These are phyloP conservation scores for Temnothorax curvispinosus DNA, from an alignment of 1,140 invertebrate species.

Conservation along the genomic window DNA sequence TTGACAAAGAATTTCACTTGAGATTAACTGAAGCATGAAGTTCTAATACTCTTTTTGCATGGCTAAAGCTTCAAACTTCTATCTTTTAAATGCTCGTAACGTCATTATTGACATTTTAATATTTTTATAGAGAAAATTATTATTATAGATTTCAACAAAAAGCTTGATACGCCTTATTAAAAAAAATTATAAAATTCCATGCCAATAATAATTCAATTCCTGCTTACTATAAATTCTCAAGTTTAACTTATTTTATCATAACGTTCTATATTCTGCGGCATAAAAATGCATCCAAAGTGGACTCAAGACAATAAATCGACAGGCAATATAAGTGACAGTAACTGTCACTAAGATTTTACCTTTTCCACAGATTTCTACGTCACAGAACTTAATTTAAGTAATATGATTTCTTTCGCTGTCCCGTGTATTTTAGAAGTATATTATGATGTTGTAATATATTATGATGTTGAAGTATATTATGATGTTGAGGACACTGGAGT, in stretches of 20 bases:
- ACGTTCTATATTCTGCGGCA: neutral
- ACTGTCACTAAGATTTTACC: neutral
- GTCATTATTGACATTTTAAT: neutral
- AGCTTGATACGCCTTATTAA: neutral
- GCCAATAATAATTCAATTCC: neutral
- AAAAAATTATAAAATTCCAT: neutral
- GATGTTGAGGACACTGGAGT: neutral
- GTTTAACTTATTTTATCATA: neutral
- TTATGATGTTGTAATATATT: neutral
- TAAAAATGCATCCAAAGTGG: neutral
- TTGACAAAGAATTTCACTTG: neutral
- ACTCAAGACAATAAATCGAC: conserved; percentile 6
- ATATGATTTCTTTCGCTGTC: neutral
- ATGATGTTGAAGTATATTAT: neutral
- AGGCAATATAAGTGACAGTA: conserved; percentile 27
- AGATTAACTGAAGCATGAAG: neutral
- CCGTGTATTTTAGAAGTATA: neutral
- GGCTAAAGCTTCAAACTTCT: neutral
- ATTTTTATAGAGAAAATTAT: conserved; percentile 18
- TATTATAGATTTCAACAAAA: neutral
- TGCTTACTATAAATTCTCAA: neutral
- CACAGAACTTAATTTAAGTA: neutral
- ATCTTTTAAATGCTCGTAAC: neutral
- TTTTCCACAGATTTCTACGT: neutral
- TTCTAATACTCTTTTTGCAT: neutral